Evolutionary conservation across 2,797 vertebrate species (phyloP).

Genomic region (Parauchenoglanis punctatus): DNA sequence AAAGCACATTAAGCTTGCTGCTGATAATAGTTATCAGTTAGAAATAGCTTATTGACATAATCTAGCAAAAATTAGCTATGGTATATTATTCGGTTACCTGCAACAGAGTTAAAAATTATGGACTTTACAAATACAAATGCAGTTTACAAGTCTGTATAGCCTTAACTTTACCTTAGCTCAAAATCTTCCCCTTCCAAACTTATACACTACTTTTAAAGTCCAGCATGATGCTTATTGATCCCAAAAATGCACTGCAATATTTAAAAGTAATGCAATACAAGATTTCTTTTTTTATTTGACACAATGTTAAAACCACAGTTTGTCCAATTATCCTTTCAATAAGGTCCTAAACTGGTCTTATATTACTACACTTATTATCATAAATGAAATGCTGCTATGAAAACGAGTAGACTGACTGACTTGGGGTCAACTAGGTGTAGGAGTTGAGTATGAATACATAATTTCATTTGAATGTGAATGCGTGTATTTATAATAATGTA

Average conservation of each 20-base stretch:
- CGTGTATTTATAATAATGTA: background rate
- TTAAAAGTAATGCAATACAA: background rate
- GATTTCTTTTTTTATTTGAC: background rate
- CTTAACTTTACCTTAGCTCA: background rate
- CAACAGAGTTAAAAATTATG: background rate
- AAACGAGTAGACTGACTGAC: background rate
- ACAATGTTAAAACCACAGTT: background rate
- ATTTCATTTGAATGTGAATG: background rate
- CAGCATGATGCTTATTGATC: background rate
- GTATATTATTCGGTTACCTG: background rate
- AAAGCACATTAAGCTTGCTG: background rate
- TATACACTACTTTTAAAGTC: background rate
- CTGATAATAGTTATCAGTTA: background rate
- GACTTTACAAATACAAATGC: background rate
- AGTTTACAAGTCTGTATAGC: background rate
- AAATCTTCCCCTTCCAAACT: background rate
- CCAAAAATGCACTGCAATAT: background rate
- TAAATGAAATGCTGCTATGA: background rate
- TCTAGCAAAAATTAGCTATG: background rate
- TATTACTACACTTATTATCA: background rate
- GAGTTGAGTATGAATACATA: background rate
- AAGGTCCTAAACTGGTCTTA: background rate
- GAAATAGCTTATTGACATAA: background rate
- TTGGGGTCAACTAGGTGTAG: background rate
- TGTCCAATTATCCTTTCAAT: background rate